Evolutionary conservation across 2,113 vertebrate species (phyloP).

Genomic region (Phylloscopus trochiloides): DNA sequence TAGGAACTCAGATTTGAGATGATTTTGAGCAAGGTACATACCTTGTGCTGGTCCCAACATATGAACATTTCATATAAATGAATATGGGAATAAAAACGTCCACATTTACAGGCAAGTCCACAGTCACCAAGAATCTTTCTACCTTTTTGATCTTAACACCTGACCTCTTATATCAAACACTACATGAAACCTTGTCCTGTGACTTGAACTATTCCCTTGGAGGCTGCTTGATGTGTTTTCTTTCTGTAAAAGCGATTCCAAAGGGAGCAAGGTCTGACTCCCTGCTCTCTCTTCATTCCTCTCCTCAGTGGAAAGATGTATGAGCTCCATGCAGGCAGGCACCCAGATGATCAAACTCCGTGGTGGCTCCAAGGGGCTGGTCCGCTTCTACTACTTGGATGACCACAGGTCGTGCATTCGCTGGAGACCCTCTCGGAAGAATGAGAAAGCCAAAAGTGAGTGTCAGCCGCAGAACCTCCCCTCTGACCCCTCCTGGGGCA

Average conservation of each 20-base stretch:
- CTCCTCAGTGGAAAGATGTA: constrained; percentile 92
- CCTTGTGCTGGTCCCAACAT: background rate
- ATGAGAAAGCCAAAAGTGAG: constrained; percentile 98
- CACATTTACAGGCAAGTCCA: background rate
- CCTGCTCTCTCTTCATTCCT: background rate
- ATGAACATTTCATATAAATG: background rate
- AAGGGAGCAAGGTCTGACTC: background rate
- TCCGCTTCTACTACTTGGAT: constrained; percentile 92
- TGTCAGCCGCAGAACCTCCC: background rate
- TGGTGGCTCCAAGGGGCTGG: constrained; percentile 88
- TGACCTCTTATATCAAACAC: background rate
- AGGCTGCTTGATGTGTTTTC: background rate
- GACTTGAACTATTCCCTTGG: background rate
- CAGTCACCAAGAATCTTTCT: background rate
- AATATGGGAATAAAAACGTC: background rate
- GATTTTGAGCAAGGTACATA: background rate
- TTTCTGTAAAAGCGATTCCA: background rate
- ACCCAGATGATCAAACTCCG: constrained; percentile 98
- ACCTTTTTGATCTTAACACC: background rate
- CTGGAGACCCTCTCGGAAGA: constrained; percentile 96
- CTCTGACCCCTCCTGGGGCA: background rate
- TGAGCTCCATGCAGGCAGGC: constrained; percentile 93
- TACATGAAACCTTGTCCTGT: background rate
- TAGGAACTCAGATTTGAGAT: background rate
- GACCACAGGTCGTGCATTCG: constrained; percentile 95